phyloP scores from a whole-genome alignment of 2,888 invertebrate species.

The Noctua comes region DNA sequence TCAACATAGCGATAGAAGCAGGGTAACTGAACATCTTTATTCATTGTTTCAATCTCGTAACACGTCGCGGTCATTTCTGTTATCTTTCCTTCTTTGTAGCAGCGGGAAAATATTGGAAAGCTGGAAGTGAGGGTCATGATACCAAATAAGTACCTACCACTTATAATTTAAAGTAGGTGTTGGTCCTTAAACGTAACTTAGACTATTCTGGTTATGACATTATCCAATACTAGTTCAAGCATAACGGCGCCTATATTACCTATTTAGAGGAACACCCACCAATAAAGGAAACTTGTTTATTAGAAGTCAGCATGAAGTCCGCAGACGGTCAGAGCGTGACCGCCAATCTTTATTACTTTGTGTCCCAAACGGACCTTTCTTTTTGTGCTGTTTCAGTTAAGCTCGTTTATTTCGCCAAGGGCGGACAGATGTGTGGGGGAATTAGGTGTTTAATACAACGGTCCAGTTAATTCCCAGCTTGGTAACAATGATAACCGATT shows the following conservation, averaged over 20 bases:
- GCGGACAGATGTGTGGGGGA: conserved; percentile 56
- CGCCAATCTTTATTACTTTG: conserved; percentile 73
- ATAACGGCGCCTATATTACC: conserved; percentile 15
- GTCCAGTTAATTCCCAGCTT: conserved; percentile 22
- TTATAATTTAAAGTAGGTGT: background rate
- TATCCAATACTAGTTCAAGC: conserved; percentile 4
- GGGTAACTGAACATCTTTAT: conserved; percentile 3
- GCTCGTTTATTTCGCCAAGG: conserved; percentile 69
- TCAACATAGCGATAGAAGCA: conserved; percentile 1
- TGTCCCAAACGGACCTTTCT: conserved; percentile 64
- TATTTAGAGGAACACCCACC: conserved; percentile 28
- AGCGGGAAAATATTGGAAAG: conserved; percentile 9
- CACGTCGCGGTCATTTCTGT: conserved; percentile 9
- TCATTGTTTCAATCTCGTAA: conserved; percentile 21
- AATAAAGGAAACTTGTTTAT: conserved; percentile 62
- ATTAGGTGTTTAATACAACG: conserved; percentile 47
- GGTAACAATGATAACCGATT: conserved; percentile 15
- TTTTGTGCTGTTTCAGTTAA: conserved; percentile 70
- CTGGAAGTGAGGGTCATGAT: background rate
- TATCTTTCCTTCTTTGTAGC: conserved; percentile 1
- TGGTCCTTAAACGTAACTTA: background rate
- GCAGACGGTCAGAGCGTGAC: conserved; percentile 59
- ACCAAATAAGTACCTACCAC: background rate
- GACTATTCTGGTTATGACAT: background rate
- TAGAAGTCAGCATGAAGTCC: conserved; percentile 47